Evolutionary conservation across 2,888 invertebrate species (phyloP).

Genomic region (Scaeva pyrastri): DNA sequence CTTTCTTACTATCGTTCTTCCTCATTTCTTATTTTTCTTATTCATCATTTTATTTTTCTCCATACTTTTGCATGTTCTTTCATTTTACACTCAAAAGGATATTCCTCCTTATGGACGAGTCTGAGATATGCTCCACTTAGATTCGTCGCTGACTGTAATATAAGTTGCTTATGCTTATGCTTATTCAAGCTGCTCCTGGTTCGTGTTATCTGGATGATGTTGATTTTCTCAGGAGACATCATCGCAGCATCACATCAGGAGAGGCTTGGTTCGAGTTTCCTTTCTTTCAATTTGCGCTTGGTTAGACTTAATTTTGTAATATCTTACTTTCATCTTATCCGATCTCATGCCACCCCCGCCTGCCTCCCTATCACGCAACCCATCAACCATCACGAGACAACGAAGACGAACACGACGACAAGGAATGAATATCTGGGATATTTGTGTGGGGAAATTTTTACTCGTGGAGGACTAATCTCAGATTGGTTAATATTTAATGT

Average conservation of each 20-base stretch:
- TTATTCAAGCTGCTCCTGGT: background rate
- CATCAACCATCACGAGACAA: background rate
- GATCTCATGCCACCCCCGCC: background rate
- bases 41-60: background rate
- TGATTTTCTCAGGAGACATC: conserved; percentile 55
- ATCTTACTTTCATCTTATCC: conserved; percentile 31
- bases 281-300: conserved; percentile 66
- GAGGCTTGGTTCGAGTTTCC: conserved; percentile 34
- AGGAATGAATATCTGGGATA: conserved; percentile 40
- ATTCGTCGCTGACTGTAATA: conserved; percentile 32
- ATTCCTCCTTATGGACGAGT: background rate
- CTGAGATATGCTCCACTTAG: conserved; percentile 1
- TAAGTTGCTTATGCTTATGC: too few relatives aligned
- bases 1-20: too few relatives aligned
- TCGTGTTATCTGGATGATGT: conserved; percentile 32
- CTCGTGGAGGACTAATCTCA: conserved; percentile 66
- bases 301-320: conserved; percentile 69
- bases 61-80: conserved; percentile 30
- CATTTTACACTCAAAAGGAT: conserved; percentile 31
- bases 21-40: background rate
- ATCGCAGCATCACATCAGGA: background rate
- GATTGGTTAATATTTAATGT: conserved; percentile 72
- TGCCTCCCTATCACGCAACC: background rate
- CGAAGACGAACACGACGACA: background rate
- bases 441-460: conserved; percentile 47